Evolutionary conservation across 1,140 invertebrate genomes (phyloP).

Genomic region (Meloidogyne exigua): DNA sequence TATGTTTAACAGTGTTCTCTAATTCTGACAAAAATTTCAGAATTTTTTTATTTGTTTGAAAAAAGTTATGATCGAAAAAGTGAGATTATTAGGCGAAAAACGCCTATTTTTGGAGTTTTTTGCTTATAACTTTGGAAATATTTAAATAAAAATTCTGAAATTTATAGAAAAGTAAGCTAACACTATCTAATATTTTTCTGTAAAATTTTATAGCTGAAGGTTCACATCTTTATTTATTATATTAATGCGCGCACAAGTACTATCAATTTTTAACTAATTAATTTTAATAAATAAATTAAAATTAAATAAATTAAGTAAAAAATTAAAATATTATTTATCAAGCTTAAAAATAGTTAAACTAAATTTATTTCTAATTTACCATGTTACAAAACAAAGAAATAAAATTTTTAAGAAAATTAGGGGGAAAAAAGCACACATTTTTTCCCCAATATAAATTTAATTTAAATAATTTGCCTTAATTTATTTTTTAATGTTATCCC

Average conservation of each 20-base stretch:
- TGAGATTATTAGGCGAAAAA: too few species aligned
- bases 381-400: not conserved
- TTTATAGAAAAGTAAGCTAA: too few species aligned
- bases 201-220: too few species aligned
- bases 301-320: not conserved
- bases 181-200: too few species aligned
- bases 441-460: slow-evolving; percentile 12
- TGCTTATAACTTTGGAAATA: too few species aligned
- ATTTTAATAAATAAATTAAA: too few species aligned
- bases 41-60: not conserved
- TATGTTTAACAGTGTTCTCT: not conserved
- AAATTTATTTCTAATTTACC: not conserved
- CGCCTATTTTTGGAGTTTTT: not conserved
- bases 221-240: too few species aligned
- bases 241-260: too few species aligned
- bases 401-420: not conserved
- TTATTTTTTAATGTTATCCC: not conserved
- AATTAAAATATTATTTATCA: not conserved
- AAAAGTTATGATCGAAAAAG: not conserved
- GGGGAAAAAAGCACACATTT: slow-evolving; percentile 4
- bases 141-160: too few species aligned
- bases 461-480: slow-evolving; percentile 10
- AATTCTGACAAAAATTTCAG: not conserved
- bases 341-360: not conserved
- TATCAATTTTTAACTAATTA: too few species aligned